These are phyloP conservation scores for Branchinecta lindahli DNA, from an alignment of 1,140 invertebrate genomes.

Conservation along the genomic window DNA sequence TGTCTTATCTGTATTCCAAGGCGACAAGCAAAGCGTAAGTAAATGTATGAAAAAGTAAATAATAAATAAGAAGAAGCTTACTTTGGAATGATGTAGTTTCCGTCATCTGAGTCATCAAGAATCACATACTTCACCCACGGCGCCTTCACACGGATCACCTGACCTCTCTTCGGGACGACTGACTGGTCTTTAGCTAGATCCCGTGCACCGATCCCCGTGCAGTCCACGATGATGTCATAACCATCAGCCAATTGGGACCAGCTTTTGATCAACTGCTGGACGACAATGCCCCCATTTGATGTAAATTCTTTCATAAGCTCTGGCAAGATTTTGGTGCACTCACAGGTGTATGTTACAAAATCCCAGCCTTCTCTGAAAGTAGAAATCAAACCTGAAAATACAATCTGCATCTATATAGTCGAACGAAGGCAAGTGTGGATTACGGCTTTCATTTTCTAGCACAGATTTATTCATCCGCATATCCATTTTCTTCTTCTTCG, in stretches of 20 bases:
- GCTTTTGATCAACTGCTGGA: constrained; percentile 35
- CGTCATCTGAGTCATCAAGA: constrained; percentile 39
- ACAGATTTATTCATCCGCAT: not conserved
- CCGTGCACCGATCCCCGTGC: constrained; percentile 45
- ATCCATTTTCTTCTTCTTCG: not conserved
- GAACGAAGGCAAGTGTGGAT: no score
- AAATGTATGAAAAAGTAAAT: no score
- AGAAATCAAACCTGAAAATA: constrained; percentile 14
- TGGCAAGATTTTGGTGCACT: constrained; percentile 41
- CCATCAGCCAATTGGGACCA: constrained; percentile 36
- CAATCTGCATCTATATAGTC: no score
- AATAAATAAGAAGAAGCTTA: constrained; percentile 29
- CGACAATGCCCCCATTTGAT: constrained; percentile 37
- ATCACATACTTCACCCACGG: constrained; percentile 43
- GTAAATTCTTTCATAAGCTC: constrained; percentile 43
- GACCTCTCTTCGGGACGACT: constrained; percentile 48
- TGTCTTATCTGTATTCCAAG: no score
- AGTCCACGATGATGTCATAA: constrained; percentile 55
- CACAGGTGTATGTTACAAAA: constrained; percentile 44
- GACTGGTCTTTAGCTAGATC: constrained; percentile 39
- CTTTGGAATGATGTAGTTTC: constrained; percentile 59
- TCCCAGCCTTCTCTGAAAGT: constrained; percentile 39
- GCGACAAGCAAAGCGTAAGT: no score
- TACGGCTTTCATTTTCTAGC: no score
- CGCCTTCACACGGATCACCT: constrained; percentile 46